Evolutionary conservation across 1,140 invertebrate species (phyloP).

Genomic region (Protaetia brevitarsis): DNA sequence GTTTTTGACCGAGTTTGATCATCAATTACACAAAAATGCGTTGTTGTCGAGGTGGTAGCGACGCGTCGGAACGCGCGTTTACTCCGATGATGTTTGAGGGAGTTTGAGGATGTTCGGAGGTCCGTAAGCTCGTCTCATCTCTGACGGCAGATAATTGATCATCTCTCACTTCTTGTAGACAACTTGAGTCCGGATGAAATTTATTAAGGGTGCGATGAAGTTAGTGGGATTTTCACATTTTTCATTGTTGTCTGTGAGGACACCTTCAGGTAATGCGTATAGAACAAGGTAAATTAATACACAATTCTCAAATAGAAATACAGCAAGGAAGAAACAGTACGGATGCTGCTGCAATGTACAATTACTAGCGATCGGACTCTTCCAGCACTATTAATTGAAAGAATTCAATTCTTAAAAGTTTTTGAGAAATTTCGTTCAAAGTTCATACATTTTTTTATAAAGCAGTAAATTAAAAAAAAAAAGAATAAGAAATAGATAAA

Average conservation of each 20-base stretch:
- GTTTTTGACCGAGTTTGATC: slow-evolving; percentile 16
- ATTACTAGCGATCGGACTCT: too few relatives aligned
- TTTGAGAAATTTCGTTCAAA: too few relatives aligned
- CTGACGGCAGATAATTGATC: slow-evolving; percentile 8
- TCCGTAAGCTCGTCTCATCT: slow-evolving; percentile 12
- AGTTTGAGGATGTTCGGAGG: slow-evolving; percentile 1
- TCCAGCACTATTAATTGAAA: too few relatives aligned
- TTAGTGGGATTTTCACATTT: background rate
- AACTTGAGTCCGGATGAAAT: slow-evolving; percentile 14
- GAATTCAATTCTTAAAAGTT: too few relatives aligned
- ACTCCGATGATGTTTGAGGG: background rate
- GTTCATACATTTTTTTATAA: too few relatives aligned
- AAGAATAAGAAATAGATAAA: too few relatives aligned
- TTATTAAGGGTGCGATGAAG: slow-evolving; percentile 12
- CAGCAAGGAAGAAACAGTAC: too few relatives aligned
- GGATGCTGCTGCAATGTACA: too few relatives aligned
- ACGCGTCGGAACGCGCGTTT: background rate
- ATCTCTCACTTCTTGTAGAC: slow-evolving; percentile 14
- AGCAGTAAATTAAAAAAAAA: too few relatives aligned
- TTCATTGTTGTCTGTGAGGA: background rate
- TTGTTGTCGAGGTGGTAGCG: background rate
- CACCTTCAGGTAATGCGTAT: too few relatives aligned
- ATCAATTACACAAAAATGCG: slow-evolving; percentile 16
- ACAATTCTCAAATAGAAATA: too few relatives aligned
- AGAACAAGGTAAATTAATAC: too few relatives aligned